Base-by-base conservation (phyloP, 2,797 vertebrate species). In the Gouania willdenowi region DNA sequence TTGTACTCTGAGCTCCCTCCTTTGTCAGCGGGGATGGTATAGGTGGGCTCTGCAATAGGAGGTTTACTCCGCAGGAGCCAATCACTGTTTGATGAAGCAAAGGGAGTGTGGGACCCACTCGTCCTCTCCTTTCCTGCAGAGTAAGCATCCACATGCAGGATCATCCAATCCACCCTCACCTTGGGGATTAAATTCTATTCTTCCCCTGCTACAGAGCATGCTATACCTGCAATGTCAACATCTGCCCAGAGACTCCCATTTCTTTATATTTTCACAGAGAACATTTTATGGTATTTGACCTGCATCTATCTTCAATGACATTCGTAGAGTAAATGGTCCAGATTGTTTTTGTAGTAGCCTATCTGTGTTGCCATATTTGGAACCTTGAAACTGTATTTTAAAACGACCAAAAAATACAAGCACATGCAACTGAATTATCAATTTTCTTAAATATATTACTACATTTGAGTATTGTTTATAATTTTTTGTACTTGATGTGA, bases 111-210 rank as follows among this genome's bases (percentile, higher is more conserved):
- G 77, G 79, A 77, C 71, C 71, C 64, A 50, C 65, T 57, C 61
- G 44, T 42, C 47, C 63, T 33, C 19, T 29, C 50, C 9, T 42
- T 58, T 86, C 75, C 70, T 85, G 84, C 84, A 77, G 78, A 84
- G 71, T 84, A 88, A 88, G 87, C 85, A 86, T 71, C 77, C 57
- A 73, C 58, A 79, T 53, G 44, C 62, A 37, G 29, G 55, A 64
- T 67, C 60, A 64, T 75, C 72, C 73, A 64, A 73, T 74, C 65
- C 63, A 33, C 27, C 64, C 38, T 69, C 75, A 75, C 81, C 73
- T 71, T 58, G 56, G 43, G 75, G 66, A 77, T 75, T 71, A 59
- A 13, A 54, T 52, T 31, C 31, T 42, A 52, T 54, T 66, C 57
- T 62, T 34, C 31, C 41, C 16, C 34, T 49, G 40, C 48, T 46